phyloP scores from a whole-genome alignment of 2,797 vertebrate genomes.

The Antrozous pallidus region DNA sequence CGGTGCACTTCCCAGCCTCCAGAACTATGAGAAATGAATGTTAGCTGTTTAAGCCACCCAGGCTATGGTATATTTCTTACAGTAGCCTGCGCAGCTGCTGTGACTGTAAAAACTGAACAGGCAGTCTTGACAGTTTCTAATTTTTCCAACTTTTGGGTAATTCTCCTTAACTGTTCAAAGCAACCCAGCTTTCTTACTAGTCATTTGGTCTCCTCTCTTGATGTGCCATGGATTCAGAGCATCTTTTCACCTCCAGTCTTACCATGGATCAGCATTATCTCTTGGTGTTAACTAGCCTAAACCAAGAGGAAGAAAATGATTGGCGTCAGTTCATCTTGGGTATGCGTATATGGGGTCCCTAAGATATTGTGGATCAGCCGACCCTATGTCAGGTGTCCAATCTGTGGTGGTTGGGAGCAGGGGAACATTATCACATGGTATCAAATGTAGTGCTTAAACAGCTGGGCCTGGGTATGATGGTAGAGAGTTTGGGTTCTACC shows the following conservation, averaged over 20 bases:
- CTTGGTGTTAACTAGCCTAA: not conserved
- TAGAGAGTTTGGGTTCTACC: not conserved
- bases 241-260: not conserved
- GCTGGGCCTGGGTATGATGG: not conserved
- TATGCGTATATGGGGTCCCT: not conserved
- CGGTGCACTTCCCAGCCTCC: not conserved
- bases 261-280: not conserved
- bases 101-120: not conserved
- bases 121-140: not conserved
- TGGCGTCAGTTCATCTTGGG: not conserved
- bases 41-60: not conserved
- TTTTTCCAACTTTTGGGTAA: not conserved
- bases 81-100: not conserved
- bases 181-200: not conserved
- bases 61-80: not conserved
- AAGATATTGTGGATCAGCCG: not conserved
- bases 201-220: not conserved
- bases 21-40: not conserved
- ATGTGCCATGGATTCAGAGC: not conserved
- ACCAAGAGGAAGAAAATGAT: not conserved
- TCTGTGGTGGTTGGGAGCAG: not conserved
- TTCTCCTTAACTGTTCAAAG: not conserved
- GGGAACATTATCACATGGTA: fast-evolving
- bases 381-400: not conserved
- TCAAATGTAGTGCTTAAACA: not conserved